These are phyloP conservation scores for Pseudoatta argentina DNA, from an alignment of 1,140 invertebrate species.

Conservation along the genomic window DNA sequence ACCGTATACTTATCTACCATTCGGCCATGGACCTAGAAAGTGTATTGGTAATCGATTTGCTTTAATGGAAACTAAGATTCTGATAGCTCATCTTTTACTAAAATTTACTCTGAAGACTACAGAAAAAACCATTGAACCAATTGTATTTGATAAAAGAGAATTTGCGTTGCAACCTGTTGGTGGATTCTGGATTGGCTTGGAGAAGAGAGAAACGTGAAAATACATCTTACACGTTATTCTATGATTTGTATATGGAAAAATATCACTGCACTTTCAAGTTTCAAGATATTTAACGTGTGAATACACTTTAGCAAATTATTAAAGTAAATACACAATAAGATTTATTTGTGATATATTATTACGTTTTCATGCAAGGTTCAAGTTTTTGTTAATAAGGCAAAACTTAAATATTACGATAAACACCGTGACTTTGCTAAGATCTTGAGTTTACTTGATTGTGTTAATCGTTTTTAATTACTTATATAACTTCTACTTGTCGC, in stretches of 20 bases:
- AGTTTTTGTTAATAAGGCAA: no score
- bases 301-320: neutral
- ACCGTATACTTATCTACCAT: constrained; percentile 86
- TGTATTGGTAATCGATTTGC: constrained; percentile 81
- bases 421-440: neutral
- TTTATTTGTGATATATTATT: neutral
- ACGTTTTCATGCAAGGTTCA: neutral
- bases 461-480: neutral
- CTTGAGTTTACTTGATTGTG: neutral
- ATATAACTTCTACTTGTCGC: neutral
- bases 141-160: constrained; percentile 71
- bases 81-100: constrained; percentile 76
- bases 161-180: constrained; percentile 72
- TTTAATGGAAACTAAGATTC: constrained; percentile 81
- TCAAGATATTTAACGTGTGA: neutral
- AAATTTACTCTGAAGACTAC: constrained; percentile 76
- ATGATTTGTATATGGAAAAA: neutral
- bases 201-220: constrained; percentile 56
- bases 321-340: neutral
- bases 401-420: neutral
- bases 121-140: constrained; percentile 71
- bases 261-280: neutral
- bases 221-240: neutral
- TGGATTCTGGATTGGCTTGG: constrained; percentile 79
- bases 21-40: constrained; percentile 86